Percentiles rank a stretch among this genome's conserved stretches.
These are phyloP conservation scores for Corynorhinus townsendii DNA, from an alignment of 2,113 vertebrate species.

Conservation along the genomic window DNA sequence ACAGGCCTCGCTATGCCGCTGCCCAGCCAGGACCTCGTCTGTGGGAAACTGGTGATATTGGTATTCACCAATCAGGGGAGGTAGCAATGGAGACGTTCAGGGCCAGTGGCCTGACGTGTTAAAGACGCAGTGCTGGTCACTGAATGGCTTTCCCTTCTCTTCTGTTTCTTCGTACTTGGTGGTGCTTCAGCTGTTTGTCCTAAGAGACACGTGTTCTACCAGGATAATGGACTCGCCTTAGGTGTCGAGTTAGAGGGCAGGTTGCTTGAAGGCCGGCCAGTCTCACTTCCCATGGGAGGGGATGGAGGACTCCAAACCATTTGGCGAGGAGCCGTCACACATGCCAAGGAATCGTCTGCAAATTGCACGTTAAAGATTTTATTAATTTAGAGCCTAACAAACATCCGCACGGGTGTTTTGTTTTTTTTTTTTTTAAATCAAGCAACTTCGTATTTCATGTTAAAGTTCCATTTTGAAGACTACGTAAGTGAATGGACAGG, in stretches of 20 bases:
- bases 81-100: neutral
- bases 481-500: neutral
- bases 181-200: neutral
- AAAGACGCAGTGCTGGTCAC: neutral
- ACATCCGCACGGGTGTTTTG: rapidly evolving
- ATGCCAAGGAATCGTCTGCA: neutral
- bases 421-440: neutral
- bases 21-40: neutral
- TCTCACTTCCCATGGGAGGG: neutral
- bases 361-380: neutral
- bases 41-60: neutral
- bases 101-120: neutral
- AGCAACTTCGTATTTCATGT: neutral
- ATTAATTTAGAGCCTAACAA: neutral
- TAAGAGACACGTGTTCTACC: neutral
- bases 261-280: too few species aligned
- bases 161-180: neutral
- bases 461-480: neutral
- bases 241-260: neutral
- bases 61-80: neutral
- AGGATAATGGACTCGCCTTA: neutral
- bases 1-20: neutral
- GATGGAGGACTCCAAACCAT: neutral
- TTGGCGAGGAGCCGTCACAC: neutral
- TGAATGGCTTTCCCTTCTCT: neutral